Evolutionary conservation across 2,113 vertebrate genomes (phyloP).

Genomic region (Ranitomeya variabilis): DNA sequence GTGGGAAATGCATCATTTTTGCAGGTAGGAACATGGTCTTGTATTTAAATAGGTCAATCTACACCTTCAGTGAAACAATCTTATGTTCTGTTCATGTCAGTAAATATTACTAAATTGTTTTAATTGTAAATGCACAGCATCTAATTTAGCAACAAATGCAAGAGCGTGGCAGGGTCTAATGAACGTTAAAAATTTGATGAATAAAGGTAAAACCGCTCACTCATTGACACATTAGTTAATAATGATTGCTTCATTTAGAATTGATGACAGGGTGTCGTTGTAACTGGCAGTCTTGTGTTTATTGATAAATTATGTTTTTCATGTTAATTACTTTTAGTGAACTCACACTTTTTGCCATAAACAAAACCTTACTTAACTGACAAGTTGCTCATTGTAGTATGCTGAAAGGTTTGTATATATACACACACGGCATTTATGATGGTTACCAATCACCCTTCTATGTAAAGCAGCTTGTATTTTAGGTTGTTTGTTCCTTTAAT

Average conservation of each 20-base stretch:
- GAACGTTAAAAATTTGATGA: no score
- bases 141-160: not conserved
- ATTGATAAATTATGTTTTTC: not conserved
- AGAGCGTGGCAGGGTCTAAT: no score
- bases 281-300: not conserved
- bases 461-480: slow-evolving; percentile 19
- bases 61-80: not conserved
- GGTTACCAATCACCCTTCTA: not conserved
- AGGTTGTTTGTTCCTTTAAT: not conserved
- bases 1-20: no score
- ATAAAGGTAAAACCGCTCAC: no score
- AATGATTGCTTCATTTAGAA: not conserved
- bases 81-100: not conserved
- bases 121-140: not conserved
- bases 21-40: no score
- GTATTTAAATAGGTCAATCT: not conserved
- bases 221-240: not conserved
- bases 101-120: not conserved
- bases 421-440: not conserved
- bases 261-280: not conserved
- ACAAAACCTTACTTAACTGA: slow-evolving; percentile 4
- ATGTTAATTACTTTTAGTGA: not conserved
- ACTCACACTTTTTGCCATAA: not conserved
- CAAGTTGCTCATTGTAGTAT: slow-evolving; percentile 9
- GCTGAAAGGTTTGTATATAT: slow-evolving; percentile 2